Conservation (phyloP, 1,140 invertebrate species). For the Drosophila elegans region DNA sequence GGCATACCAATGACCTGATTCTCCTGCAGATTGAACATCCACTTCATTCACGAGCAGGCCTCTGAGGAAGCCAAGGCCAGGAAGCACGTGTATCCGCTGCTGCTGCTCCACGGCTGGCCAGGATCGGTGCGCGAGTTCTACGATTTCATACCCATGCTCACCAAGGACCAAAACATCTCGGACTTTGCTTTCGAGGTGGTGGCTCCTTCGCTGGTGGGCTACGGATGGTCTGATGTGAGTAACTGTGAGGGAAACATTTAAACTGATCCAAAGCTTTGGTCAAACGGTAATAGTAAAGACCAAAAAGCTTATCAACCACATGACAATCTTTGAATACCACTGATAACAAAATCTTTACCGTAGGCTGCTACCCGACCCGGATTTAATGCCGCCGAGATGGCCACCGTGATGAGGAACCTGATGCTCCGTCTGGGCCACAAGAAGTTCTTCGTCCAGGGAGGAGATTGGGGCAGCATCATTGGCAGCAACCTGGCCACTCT, state of each 20-base stretch:
- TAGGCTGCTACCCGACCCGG: constrained; percentile 87
- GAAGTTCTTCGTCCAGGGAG: constrained; percentile 92
- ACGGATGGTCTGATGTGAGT: constrained; percentile 91
- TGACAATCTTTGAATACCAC: not conserved
- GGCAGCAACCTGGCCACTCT: constrained; percentile 87
- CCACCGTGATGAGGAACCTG: constrained; percentile 91
- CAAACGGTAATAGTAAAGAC: too few species aligned
- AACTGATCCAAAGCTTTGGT: too few species aligned
- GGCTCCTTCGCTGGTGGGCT: constrained; percentile 93
- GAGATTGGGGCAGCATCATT: constrained; percentile 92
- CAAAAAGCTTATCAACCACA: too few species aligned
- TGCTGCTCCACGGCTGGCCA: constrained; percentile 96
- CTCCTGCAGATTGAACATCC: constrained; percentile 88
- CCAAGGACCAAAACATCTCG: constrained; percentile 86
- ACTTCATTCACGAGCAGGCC: constrained; percentile 89
- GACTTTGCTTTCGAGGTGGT: constrained; percentile 92
- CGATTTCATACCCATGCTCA: constrained; percentile 90
- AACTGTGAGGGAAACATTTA: too few species aligned
- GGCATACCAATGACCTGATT: not conserved
- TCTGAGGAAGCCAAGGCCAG: constrained; percentile 77
- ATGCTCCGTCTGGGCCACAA: constrained; percentile 92
- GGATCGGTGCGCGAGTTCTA: constrained; percentile 95
- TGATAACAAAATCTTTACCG: not conserved
- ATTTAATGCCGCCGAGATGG: constrained; percentile 88
- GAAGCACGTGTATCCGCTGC: constrained; percentile 88